A percentile compares a stretch with the other conserved stretches of the same genome.
phyloP scores from a whole-genome alignment of 92 coral and sea anemone species.

The Phymanthus crucifer region DNA sequence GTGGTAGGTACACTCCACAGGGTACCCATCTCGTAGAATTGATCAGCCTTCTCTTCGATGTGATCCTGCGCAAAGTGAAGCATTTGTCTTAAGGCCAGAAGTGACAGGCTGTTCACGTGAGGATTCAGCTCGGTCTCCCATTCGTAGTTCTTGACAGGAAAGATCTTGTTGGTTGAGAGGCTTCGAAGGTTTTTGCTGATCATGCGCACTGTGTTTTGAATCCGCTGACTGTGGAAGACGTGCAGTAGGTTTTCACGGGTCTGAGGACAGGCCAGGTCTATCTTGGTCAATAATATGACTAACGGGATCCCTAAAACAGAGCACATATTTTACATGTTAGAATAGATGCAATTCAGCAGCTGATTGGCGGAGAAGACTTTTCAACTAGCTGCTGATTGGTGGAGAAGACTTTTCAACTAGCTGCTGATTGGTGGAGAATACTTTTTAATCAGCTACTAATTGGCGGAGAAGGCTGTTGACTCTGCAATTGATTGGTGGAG shows the following conservation, averaged over 20 bases:
- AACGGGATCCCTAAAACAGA: conserved; percentile 35
- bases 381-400: background rate
- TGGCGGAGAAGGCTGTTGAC: background rate
- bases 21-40: conserved; percentile 14
- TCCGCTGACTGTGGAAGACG: conserved; percentile 37
- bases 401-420: background rate
- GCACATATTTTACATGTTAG: background rate
- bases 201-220: conserved; percentile 32
- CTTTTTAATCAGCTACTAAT: no score
- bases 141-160: conserved; percentile 62
- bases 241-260: conserved; percentile 31
- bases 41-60: conserved; percentile 39
- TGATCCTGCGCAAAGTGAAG: conserved; percentile 47
- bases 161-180: conserved; percentile 48
- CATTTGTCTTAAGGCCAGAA: conserved; percentile 48
- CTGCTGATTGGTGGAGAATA: background rate
- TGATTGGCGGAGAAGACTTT: background rate
- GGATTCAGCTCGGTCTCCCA: conserved; percentile 39
- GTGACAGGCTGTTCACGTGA: conserved; percentile 33
- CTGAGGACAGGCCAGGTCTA: conserved; percentile 51
- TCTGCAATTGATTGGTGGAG: background rate
- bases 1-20: background rate
- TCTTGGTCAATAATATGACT: conserved; percentile 48
- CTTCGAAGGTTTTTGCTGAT: conserved; percentile 40
- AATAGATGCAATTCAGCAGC: background rate